Percentiles rank a stretch among this genome's conserved stretches.
phyloP scores from a whole-genome alignment of 2,888 invertebrate species.

The Chymomyza caudatula region DNA sequence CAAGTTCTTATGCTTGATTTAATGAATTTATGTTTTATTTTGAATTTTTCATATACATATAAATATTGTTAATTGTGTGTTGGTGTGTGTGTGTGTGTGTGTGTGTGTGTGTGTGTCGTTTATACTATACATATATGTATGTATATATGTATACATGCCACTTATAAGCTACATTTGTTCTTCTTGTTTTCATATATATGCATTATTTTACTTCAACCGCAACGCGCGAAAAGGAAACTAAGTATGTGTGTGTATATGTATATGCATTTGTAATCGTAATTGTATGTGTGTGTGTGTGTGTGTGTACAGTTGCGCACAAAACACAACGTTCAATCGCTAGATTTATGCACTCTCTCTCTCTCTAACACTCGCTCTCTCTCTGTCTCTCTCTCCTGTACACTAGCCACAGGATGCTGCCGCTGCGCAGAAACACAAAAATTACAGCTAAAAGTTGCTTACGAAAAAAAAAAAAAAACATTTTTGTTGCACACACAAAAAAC shows the following conservation, averaged over 20 bases:
- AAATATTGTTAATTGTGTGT: background rate
- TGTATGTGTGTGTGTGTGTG: conserved; percentile 17
- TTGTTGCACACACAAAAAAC: conserved; percentile 16
- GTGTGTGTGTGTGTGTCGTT: background rate
- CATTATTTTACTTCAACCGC: background rate
- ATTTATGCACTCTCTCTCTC: background rate
- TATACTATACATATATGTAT: conserved; percentile 1
- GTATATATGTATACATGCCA: conserved; percentile 4
- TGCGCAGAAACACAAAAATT: no score
- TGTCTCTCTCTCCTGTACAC: background rate
- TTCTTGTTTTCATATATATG: background rate
- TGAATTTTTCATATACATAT: background rate
- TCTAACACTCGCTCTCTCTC: conserved; percentile 4
- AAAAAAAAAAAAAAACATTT: no score
- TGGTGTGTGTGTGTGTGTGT: background rate
- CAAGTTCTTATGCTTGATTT: background rate
- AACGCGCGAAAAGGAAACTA: background rate
- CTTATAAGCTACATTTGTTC: background rate
- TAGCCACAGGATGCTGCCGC: background rate
- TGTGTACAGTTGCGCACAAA: background rate
- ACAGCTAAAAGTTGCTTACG: no score
- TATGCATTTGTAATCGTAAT: background rate
- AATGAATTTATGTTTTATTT: background rate
- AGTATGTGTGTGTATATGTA: conserved; percentile 6
- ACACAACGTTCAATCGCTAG: background rate